Conservation (phyloP, 2,888 invertebrate species). For the Parelbella ahira region DNA sequence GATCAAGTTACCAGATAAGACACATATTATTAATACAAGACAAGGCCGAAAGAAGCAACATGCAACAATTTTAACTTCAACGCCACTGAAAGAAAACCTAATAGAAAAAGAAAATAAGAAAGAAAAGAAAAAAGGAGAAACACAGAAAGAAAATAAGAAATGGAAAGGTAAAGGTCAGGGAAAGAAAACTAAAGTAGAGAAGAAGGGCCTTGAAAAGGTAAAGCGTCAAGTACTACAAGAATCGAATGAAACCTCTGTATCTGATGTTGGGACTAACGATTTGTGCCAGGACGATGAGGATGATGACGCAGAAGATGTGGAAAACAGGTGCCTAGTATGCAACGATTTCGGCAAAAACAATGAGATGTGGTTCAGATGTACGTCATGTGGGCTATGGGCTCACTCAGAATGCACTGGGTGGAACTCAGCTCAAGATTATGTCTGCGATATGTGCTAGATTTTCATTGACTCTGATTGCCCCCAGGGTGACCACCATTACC, state of each 20-base stretch:
- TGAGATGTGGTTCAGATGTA: conserved; percentile 35
- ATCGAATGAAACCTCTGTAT: conserved; percentile 28
- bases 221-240: conserved; percentile 34
- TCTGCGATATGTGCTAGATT: no score
- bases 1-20: no score
- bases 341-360: conserved; percentile 34
- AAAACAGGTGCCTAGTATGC: conserved; percentile 34
- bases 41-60: conserved; percentile 31
- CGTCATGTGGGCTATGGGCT: no score
- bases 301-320: conserved; percentile 33
- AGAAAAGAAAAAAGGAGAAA: conserved; percentile 28
- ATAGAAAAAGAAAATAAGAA: conserved; percentile 31
- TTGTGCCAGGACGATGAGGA: conserved; percentile 30
- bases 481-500: no score
- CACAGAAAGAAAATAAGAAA: no score
- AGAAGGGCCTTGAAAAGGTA: conserved; percentile 28
- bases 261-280: conserved; percentile 29
- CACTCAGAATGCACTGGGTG: no score
- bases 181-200: conserved; percentile 28
- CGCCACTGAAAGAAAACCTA: conserved; percentile 30
- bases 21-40: conserved; percentile 27
- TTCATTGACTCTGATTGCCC: no score
- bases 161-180: conserved; percentile 25
- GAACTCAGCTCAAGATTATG: no score
- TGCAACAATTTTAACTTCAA: conserved; percentile 30